phyloP scores from a whole-genome alignment of 92 coral and sea anemone genomes.

The Muricea muricata region DNA sequence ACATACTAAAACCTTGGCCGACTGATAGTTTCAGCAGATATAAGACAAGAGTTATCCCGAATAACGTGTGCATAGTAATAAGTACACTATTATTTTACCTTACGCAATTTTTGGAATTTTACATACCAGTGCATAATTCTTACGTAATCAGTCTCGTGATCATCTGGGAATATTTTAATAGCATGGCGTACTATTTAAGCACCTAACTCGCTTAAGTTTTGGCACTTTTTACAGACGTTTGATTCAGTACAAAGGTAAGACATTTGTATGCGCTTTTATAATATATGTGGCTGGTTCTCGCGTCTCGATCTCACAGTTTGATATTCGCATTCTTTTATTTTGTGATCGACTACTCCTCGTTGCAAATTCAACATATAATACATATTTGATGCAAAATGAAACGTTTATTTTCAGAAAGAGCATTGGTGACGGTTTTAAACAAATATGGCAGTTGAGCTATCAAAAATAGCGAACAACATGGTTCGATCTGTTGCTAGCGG shows the following conservation, averaged over 20 bases:
- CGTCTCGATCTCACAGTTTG: not conserved
- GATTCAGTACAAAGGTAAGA: not conserved
- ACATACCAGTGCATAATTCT: too few species aligned
- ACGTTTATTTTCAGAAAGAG: not conserved
- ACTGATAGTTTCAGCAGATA: too few species aligned
- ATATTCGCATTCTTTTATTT: not conserved
- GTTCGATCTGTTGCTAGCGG: conserved; percentile 84
- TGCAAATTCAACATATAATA: too few species aligned
- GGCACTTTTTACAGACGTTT: not conserved
- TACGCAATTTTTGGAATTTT: too few species aligned
- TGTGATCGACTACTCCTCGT: not conserved
- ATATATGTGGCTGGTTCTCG: not conserved
- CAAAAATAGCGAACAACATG: conserved; percentile 82
- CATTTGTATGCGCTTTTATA: not conserved
- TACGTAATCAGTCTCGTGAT: too few species aligned
- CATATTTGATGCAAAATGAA: too few species aligned
- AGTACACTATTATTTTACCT: too few species aligned
- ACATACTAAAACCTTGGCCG: too few species aligned
- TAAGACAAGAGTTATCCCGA: too few species aligned
- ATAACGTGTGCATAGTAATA: too few species aligned
- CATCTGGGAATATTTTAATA: too few species aligned
- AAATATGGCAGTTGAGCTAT: conserved; percentile 76
- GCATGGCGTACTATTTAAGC: conserved; percentile 3
- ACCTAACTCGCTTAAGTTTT: not conserved
- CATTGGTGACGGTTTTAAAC: not conserved